A percentile compares a stretch with the other conserved stretches of the same genome.
phyloP scores from a whole-genome alignment of 23 tunicate species.

The Ciona savignyi region DNA sequence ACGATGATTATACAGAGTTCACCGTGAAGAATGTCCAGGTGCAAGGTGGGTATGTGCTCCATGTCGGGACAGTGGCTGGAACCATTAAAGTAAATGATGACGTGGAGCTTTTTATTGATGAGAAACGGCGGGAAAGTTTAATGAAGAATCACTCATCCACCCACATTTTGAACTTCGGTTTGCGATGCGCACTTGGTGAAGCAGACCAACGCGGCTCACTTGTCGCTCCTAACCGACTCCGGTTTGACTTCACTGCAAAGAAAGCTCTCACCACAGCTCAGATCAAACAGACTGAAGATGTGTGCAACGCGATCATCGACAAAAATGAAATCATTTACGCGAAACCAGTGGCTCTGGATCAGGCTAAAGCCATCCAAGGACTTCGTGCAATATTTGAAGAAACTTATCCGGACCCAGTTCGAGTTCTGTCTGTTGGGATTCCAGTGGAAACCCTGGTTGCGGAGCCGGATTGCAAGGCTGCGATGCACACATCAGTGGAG shows the following conservation, averaged over 20 bases:
- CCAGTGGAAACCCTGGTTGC: constrained; percentile 47
- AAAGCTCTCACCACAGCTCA: constrained; percentile 69
- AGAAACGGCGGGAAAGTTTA: constrained; percentile 48
- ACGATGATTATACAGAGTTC: constrained; percentile 68
- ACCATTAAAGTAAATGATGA: constrained; percentile 57
- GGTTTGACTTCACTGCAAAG: constrained; percentile 97
- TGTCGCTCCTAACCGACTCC: constrained; percentile 81
- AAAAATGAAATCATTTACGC: constrained; percentile 44
- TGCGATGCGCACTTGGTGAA: constrained; percentile 75
- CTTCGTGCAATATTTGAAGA: constrained; percentile 97
- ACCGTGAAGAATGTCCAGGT: constrained; percentile 88
- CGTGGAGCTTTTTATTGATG: constrained; percentile 53
- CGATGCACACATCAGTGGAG: constrained; percentile 72
- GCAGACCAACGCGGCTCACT: constrained; percentile 97
- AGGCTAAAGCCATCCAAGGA: constrained; percentile 92
- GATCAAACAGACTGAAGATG: constrained; percentile 62
- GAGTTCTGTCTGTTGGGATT: constrained; percentile 85
- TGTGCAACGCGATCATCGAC: constrained; percentile 59
- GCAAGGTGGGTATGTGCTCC: constrained; percentile 96
- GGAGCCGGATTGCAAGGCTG: constrained; percentile 70
- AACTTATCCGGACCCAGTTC: constrained; percentile 97
- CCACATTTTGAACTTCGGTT: constrained; percentile 87
- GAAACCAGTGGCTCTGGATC: constrained; percentile 40
- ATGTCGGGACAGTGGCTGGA: constrained; percentile 93
- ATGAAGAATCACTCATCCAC: constrained; percentile 94